Evolutionary conservation across 2,797 vertebrate species (phyloP), one percentile per base, ranked within the genome.

Genomic region (Dromococcyx pavoninus): DNA sequence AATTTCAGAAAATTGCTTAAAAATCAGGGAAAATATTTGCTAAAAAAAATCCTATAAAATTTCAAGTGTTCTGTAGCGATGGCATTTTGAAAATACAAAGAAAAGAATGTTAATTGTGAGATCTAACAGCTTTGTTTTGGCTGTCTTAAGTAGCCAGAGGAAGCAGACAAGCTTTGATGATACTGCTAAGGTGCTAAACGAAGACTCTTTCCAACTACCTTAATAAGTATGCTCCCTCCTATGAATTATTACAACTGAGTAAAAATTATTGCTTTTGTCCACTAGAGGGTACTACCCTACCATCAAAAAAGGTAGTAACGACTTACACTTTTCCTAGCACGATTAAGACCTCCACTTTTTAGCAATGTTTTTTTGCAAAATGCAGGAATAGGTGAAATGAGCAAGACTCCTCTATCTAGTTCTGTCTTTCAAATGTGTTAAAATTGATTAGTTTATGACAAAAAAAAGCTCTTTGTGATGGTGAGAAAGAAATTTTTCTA

Each of bases 251-350:
- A 25, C 9, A 73, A 44, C 19, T 24, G 16, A 65, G 56, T n/a
- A 53, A 60, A 82, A 83, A 32, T 5, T 46, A 77, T 32, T 71
- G 25, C 19, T n/a, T 53, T 32, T 25, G 3, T 44, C 93, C 97
- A 95, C 95, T 91, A 97, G 97, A 94, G 96, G 97, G 97, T 56
- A 95, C 23, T 46, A 89, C 43, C 3, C 51, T 43, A 30, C 85
- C 65, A 70, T n/a, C 70, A 60, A 54, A 94, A 94, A 76, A 33
- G 0, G 2, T 10, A 61, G 8, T 1, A 71, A 13, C 17, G 7
- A 24, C 30, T 50, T 33, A 21, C 4, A 10, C 35, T 27, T 46
- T 25, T 12, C 37, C 53, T 28, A 25, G 15, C 25, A 70, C 88
- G 25, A 48, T 10, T 13, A 35, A 57, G 23, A 58, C 9, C 28